Percentiles rank a stretch among this genome's conserved stretches.
These are phyloP conservation scores for Sphyrna mokarran DNA, from an alignment of 2,113 vertebrate genomes.

Conservation along the genomic window DNA sequence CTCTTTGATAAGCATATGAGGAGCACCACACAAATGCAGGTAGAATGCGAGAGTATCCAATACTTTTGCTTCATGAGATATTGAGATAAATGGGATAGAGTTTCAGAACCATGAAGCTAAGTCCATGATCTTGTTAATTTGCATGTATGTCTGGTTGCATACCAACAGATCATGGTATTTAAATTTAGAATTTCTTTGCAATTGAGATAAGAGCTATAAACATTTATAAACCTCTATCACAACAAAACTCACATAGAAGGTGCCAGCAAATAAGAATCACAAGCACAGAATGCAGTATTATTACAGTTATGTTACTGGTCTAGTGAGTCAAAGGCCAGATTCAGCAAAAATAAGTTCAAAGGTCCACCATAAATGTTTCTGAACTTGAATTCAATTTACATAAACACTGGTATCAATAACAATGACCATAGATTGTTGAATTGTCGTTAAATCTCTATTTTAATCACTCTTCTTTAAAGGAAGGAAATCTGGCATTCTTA, in stretches of 20 bases:
- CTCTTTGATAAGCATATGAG: not conserved
- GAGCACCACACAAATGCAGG: not conserved
- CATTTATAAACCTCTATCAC: not conserved
- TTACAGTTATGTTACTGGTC: not conserved
- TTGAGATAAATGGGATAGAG: not conserved
- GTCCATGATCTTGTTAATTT: not conserved
- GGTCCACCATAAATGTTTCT: not conserved
- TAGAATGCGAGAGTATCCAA: not conserved
- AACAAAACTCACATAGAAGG: not conserved
- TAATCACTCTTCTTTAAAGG: not conserved
- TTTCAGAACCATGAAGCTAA: not conserved
- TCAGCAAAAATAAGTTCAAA: not conserved
- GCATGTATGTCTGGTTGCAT: not conserved
- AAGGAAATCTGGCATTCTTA: not conserved
- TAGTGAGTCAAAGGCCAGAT: not conserved
- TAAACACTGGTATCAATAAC: not conserved
- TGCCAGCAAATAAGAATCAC: not conserved
- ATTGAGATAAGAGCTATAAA: not conserved
- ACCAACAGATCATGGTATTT: not conserved
- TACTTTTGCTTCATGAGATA: not conserved
- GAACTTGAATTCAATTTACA: not conserved
- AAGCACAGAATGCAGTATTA: not conserved
- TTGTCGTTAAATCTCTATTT: not conserved
- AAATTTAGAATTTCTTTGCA: not conserved
- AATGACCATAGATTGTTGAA: not conserved